Evolutionary conservation across 1,140 invertebrate genomes (phyloP), one percentile per base, ranked within the genome.

Genomic region (Habropoda laboriosa): DNA sequence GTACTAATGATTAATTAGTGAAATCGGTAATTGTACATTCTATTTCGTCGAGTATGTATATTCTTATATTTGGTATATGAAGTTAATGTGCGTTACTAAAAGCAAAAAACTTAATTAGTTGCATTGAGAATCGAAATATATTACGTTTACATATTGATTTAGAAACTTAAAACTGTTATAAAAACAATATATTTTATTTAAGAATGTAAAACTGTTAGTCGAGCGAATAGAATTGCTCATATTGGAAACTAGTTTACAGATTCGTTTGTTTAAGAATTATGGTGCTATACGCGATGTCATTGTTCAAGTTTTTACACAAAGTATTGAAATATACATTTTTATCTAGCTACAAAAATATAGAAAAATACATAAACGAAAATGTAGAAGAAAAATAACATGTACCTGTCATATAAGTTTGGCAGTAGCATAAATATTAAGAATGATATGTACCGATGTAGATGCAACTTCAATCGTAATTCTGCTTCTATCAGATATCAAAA

Each of bases 281-380:
- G 68, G 49, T 74, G 64, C 70, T 75, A 79, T 63, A 49, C 79
- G 49, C 53, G 49, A 80, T 61, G 13, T 74, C 27, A 66, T 12
- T 66, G 24, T 85, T 57, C 58, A 80, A 79, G 79, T 71, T 85
- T 47, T 83, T 85, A 76, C 66, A 80, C 49, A 24, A 70, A 45
- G 64, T 80, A 64, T 30, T 13, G 24, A 49, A 79, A 75, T 72
- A 83, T 75, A 68, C 77, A 84, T 85, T 85, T 85, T 85, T 84
- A 67, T 85, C 71, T 84, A 85, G 66, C 32, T 67, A 55, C 67
- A 58, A 71, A 84, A 71, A 58, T 40, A 18, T 77, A 60, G 8
- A 27, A 16, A 2, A 4, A n/a, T 16, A 40, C 12, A 61, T 42
- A 32, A 27, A 27, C 30, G 24, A 24, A 64, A 18, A 35, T 13